Percentiles rank a stretch among this genome's conserved stretches.
phyloP scores from a whole-genome alignment of 1,140 invertebrate species.

The Periplaneta americana region DNA sequence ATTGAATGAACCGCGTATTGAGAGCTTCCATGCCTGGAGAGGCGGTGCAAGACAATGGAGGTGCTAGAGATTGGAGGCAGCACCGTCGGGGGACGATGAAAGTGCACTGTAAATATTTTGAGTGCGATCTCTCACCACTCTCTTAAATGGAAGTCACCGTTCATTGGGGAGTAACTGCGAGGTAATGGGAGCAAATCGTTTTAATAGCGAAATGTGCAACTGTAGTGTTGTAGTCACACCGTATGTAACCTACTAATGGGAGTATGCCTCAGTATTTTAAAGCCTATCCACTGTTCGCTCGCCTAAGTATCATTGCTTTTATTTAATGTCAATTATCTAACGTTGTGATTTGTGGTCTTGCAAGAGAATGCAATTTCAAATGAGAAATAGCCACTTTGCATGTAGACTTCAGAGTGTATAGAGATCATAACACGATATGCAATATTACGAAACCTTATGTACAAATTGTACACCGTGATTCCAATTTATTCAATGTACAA shows the following conservation, averaged over 20 bases:
- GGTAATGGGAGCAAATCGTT: neutral
- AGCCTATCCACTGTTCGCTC: neutral
- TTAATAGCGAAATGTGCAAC: neutral
- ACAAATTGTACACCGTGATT: too few relatives aligned
- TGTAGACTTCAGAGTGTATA: too few relatives aligned
- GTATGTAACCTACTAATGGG: neutral
- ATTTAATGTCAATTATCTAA: too few relatives aligned
- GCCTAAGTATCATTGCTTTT: neutral
- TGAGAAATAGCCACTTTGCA: too few relatives aligned
- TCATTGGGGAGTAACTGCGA: neutral
- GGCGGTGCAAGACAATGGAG: neutral
- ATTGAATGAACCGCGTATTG: neutral
- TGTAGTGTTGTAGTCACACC: neutral
- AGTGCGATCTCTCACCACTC: neutral
- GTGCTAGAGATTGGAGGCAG: neutral
- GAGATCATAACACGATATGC: too few relatives aligned
- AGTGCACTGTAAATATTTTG: neutral
- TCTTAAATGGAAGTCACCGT: neutral
- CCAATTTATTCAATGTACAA: too few relatives aligned
- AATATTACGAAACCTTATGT: too few relatives aligned
- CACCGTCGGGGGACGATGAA: neutral
- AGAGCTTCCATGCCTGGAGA: neutral
- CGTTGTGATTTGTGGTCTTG: too few relatives aligned
- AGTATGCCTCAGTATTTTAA: neutral
- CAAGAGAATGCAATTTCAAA: too few relatives aligned